These are phyloP conservation scores for Aurelia coerulea DNA, from an alignment of 30 jellyfish, hydroid and myxozoan genomes.

Conservation along the genomic window DNA sequence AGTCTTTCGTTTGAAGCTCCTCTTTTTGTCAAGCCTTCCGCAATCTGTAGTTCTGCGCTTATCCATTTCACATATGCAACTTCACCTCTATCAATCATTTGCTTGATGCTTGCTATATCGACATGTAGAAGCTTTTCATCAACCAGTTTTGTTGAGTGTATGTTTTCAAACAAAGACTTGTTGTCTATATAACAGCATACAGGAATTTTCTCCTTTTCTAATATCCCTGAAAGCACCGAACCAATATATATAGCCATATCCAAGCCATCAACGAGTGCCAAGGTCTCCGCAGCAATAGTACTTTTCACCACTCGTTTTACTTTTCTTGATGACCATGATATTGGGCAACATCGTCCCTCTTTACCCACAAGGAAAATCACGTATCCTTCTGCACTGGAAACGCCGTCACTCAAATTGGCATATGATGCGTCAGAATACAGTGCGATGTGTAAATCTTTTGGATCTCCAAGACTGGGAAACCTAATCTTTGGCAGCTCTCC, in stretches of 20 bases:
- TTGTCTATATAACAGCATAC: constrained; percentile 20
- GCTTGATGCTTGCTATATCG: too few relatives aligned
- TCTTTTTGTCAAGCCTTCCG: too few relatives aligned
- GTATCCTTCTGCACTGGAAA: constrained; percentile 27
- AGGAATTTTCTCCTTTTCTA: constrained; percentile 10
- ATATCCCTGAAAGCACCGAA: constrained; percentile 11
- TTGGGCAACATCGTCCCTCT: constrained; percentile 33
- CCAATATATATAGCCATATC: constrained; percentile 2
- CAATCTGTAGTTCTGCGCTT: too few relatives aligned
- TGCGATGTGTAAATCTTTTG: constrained; percentile 34
- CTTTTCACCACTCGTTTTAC: constrained; percentile 41
- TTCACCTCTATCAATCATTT: too few relatives aligned
- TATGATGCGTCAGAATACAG: constrained; percentile 42
- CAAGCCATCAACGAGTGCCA: too few relatives aligned
- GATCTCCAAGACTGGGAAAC: constrained; percentile 31
- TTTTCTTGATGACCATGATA: constrained; percentile 31
- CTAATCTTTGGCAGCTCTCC: not conserved
- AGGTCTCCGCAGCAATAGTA: constrained; percentile 31
- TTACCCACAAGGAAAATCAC: constrained; percentile 5
- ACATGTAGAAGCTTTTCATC: constrained; percentile 32
- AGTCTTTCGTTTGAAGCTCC: too few relatives aligned
- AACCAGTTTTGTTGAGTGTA: constrained; percentile 11
- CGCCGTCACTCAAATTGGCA: constrained; percentile 35
- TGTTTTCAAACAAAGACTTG: constrained; percentile 9
- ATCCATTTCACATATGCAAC: too few relatives aligned